A percentile compares a stretch with the other conserved stretches of the same genome.
These are phyloP conservation scores for Yasuhikotakia modesta DNA, from an alignment of 2,797 vertebrate species.

Conservation along the genomic window DNA sequence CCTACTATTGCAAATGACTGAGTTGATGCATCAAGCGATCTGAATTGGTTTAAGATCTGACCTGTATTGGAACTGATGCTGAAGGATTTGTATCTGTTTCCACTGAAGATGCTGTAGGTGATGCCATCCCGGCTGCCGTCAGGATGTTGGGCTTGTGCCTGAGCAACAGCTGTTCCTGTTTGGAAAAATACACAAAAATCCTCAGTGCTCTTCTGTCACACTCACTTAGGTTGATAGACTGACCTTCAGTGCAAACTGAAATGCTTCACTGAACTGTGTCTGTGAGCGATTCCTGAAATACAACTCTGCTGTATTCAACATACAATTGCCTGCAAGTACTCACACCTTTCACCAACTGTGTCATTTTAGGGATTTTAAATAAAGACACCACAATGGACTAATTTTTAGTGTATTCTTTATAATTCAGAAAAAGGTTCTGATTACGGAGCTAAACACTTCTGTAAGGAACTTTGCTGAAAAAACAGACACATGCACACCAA, in stretches of 20 bases:
- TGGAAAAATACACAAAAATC: neutral
- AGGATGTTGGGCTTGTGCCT: slow-evolving; percentile 80
- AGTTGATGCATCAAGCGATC: neutral
- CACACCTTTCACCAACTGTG: neutral
- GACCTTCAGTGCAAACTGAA: neutral
- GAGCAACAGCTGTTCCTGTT: slow-evolving; percentile 85
- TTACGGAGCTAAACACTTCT: too few species aligned
- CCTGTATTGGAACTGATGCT: slow-evolving; percentile 88
- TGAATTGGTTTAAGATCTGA: slow-evolving; percentile 58
- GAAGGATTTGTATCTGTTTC: slow-evolving; percentile 87
- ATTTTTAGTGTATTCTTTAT: neutral
- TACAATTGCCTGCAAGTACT: neutral
- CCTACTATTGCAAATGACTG: neutral
- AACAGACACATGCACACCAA: neutral
- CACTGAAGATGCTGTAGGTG: slow-evolving; percentile 93
- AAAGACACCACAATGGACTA: neutral
- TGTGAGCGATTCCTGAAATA: slow-evolving; percentile 11
- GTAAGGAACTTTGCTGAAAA: too few species aligned
- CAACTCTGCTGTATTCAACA: slow-evolving; percentile 7
- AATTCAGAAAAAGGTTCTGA: too few species aligned
- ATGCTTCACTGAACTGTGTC: neutral
- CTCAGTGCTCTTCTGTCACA: slow-evolving; percentile 14
- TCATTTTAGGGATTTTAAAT: slow-evolving; percentile 18
- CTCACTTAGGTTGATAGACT: slow-evolving; percentile 6
- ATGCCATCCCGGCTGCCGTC: slow-evolving; percentile 84